Evolutionary conservation across 2,888 invertebrate genomes (phyloP).

Genomic region (Philonicus albiceps): DNA sequence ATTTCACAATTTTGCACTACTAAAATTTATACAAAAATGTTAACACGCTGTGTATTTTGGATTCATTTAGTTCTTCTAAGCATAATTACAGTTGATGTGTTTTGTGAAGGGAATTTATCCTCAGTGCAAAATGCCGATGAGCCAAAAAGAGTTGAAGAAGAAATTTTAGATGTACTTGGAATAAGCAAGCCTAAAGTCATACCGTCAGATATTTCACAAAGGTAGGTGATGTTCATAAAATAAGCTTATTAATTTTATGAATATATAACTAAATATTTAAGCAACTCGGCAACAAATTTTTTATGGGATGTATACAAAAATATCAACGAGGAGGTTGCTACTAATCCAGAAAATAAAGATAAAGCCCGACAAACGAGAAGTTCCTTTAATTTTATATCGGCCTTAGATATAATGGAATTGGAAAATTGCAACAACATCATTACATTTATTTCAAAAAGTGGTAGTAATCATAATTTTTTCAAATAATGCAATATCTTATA

Average conservation of each 20-base stretch:
- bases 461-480: conserved; percentile 63
- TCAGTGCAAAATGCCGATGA: neutral
- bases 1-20: too few species aligned
- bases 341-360: conserved; percentile 61
- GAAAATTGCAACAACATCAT: conserved; percentile 92
- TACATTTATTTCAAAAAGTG: conserved; percentile 84
- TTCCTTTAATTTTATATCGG: conserved; percentile 71
- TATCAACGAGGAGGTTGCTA: conserved; percentile 65
- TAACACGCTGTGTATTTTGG: neutral
- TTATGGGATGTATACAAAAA: conserved; percentile 86
- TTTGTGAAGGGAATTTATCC: neutral
- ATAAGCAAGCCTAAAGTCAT: neutral
- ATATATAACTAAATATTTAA: conserved; percentile 33
- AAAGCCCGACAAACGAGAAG: conserved; percentile 66
- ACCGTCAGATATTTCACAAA: conserved; percentile 60
- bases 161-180: neutral
- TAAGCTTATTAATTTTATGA: neutral
- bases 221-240: neutral
- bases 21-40: neutral
- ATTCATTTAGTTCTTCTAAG: neutral
- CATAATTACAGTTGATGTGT: neutral
- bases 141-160: neutral
- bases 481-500: neutral
- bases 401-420: conserved; percentile 81
- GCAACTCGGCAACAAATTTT: conserved; percentile 73